Percentiles rank a stretch among this genome's conserved stretches.
phyloP scores from a whole-genome alignment of 2,113 vertebrate species.

The Anhinga rufa region DNA sequence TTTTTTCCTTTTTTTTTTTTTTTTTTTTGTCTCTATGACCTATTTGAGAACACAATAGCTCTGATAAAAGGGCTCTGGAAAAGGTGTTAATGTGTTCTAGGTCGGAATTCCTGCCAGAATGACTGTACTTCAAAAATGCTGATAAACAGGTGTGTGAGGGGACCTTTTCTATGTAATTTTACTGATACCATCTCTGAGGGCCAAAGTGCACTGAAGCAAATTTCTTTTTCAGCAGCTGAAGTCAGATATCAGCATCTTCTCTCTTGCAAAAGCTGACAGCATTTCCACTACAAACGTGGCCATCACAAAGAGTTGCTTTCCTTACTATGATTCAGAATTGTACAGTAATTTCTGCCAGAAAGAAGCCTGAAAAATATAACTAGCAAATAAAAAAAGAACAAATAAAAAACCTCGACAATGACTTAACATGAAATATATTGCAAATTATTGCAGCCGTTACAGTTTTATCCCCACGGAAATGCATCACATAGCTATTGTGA shows the following conservation, averaged over 20 bases:
- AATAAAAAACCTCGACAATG: neutral
- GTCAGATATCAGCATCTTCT: neutral
- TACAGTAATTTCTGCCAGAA: neutral
- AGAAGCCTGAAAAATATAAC: neutral
- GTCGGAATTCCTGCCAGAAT: constrained; percentile 24
- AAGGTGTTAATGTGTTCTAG: constrained; percentile 44
- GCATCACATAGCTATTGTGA: neutral
- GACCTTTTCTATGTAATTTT: neutral
- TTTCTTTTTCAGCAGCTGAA: neutral
- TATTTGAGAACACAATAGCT: neutral
- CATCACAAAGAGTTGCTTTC: neutral
- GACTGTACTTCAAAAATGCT: constrained; percentile 1
- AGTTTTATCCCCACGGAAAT: neutral
- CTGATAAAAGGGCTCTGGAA: constrained; percentile 9
- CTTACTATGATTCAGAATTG: neutral
- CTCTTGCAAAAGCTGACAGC: neutral
- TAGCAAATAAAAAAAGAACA: neutral
- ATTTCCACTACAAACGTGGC: neutral
- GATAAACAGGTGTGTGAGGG: neutral
- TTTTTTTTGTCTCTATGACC: neutral
- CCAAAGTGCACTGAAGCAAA: neutral
- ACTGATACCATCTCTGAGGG: neutral
- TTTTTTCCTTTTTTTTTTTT: neutral
- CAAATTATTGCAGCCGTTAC: neutral
- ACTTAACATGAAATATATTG: neutral